phyloP scores from a whole-genome alignment of 2,888 invertebrate species.

The Noctua janthe region DNA sequence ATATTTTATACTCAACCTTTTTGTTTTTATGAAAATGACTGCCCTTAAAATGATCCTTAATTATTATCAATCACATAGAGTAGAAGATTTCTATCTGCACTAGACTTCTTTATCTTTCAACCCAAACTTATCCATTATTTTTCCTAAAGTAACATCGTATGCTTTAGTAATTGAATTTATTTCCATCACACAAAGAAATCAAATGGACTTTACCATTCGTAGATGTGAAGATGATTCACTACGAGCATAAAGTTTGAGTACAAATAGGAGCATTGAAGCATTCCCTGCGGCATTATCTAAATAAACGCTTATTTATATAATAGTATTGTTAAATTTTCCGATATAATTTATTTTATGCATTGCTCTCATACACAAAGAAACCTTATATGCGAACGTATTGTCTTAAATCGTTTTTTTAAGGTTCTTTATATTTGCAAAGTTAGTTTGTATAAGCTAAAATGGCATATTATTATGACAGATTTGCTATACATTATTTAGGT shows the following conservation, averaged over 20 bases:
- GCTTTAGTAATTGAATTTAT: slow-evolving; percentile 26
- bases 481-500: not conserved
- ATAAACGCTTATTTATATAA: slow-evolving; percentile 33
- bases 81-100: not conserved
- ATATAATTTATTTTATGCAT: slow-evolving; percentile 27
- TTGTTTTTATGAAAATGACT: not conserved
- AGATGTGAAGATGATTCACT: slow-evolving; percentile 30
- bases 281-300: slow-evolving; percentile 29
- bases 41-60: not conserved
- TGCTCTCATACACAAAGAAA: slow-evolving; percentile 1
- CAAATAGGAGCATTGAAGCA: slow-evolving; percentile 25
- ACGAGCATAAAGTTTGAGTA: slow-evolving; percentile 33
- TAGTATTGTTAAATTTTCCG: not conserved
- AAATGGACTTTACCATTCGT: slow-evolving; percentile 27
- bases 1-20: not conserved
- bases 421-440: not conserved
- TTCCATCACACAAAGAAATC: slow-evolving; percentile 29
- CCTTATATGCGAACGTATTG: not conserved
- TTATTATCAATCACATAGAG: slow-evolving; percentile 5
- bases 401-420: not conserved
- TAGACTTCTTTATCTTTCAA: not conserved
- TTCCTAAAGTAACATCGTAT: not conserved
- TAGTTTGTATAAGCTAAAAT: not conserved
- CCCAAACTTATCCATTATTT: not conserved
- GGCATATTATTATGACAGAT: not conserved